These are phyloP conservation scores for Psephotus haematonotus DNA, from an alignment of 2,113 vertebrate species.

Conservation along the genomic window DNA sequence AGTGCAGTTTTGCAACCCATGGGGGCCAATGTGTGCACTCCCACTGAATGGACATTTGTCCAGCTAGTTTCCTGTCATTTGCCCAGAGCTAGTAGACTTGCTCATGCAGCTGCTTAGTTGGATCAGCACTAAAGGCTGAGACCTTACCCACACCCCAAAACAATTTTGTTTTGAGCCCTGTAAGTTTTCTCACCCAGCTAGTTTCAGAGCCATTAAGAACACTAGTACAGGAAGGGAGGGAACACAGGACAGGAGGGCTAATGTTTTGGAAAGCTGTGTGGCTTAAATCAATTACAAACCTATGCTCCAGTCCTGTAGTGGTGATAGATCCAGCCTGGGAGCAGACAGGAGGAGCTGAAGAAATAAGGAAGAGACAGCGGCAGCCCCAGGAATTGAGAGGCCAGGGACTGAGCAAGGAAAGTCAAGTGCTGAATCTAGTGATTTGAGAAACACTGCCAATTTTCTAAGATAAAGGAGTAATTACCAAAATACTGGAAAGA, in stretches of 20 bases:
- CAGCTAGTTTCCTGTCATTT: background rate
- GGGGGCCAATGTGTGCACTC: background rate
- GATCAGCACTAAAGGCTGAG: background rate
- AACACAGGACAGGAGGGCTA: background rate
- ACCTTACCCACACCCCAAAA: background rate
- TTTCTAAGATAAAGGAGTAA: background rate
- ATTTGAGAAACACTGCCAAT: background rate
- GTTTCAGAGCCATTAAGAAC: background rate
- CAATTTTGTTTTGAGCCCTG: background rate
- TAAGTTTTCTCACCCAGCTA: background rate
- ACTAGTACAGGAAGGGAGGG: background rate
- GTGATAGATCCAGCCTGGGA: background rate
- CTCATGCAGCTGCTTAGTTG: background rate
- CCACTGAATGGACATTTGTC: background rate
- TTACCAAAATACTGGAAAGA: background rate
- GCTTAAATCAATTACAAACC: background rate
- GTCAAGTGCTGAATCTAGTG: background rate
- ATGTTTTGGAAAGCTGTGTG: background rate
- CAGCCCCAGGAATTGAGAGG: background rate
- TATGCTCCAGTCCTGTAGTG: fast-evolving
- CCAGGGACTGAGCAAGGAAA: background rate
- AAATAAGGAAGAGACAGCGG: background rate
- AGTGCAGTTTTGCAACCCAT: background rate
- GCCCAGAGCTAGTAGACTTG: background rate
- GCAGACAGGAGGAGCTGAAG: background rate